Percentiles rank a stretch among this genome's conserved stretches.
Evolutionary conservation across 2,888 invertebrate species (phyloP).

Genomic region (Tipula helvola): DNA sequence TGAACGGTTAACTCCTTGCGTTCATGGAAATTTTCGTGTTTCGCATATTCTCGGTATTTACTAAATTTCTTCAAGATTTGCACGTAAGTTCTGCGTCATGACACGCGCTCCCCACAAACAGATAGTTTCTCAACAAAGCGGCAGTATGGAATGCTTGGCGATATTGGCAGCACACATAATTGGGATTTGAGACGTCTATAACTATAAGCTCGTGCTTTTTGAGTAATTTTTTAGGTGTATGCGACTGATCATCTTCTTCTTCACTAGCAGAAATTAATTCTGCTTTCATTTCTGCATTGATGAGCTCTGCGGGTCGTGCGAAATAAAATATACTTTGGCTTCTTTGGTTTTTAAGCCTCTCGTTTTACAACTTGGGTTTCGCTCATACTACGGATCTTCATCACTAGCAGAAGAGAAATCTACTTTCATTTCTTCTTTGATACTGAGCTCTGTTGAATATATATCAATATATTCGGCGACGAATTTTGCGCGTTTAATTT

Average conservation of each 20-base stretch:
- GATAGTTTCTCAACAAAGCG: neutral
- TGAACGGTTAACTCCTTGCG: neutral
- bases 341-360: neutral
- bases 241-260: too few species aligned
- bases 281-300: too few species aligned
- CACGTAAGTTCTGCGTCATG: neutral
- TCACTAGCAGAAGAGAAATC: neutral
- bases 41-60: neutral
- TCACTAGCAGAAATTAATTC: too few species aligned
- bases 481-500: neutral
- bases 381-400: neutral
- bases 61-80: neutral
- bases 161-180: neutral
- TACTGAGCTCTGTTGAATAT: neutral
- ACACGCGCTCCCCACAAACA: neutral
- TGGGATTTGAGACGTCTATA: neutral
- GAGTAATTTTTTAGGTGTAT: too few species aligned
- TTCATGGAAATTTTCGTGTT: neutral
- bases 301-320: too few species aligned
- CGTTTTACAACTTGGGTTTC: neutral
- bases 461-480: neutral
- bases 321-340: too few species aligned
- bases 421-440: neutral
- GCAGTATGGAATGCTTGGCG: neutral
- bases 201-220: neutral